These are phyloP conservation scores for Opisthocomus hoazin DNA, from an alignment of 2,113 vertebrate species.

Conservation along the genomic window DNA sequence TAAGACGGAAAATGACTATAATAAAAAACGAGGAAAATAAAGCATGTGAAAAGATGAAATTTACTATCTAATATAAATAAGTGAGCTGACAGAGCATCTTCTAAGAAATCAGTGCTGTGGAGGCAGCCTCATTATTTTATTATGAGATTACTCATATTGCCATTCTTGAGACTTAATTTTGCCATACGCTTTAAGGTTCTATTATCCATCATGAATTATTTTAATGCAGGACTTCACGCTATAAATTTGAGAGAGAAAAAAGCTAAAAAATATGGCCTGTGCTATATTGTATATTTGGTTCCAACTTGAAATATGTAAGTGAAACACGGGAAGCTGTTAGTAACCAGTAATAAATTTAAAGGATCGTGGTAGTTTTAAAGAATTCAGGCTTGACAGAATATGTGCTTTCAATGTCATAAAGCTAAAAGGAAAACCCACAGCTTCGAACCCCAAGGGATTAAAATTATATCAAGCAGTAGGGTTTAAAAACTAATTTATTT, in stretches of 20 bases:
- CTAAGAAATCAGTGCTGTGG: not conserved
- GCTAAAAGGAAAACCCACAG: not conserved
- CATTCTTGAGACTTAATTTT: slow-evolving; percentile 35
- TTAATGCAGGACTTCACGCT: not conserved
- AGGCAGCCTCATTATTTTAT: not conserved
- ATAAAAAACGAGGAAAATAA: not conserved
- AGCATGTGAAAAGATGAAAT: not conserved
- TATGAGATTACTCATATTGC: not conserved
- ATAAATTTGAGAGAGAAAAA: slow-evolving; percentile 1
- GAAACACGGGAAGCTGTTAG: not conserved
- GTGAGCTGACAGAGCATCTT: not conserved
- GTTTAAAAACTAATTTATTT: not conserved
- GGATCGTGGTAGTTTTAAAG: not conserved
- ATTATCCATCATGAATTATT: slow-evolving; percentile 10
- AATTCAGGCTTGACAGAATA: not conserved
- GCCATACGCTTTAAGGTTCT: not conserved
- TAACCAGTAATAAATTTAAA: not conserved
- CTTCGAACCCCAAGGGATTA: not conserved
- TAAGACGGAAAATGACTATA: not conserved
- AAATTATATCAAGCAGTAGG: not conserved
- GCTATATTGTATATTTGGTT: not conserved
- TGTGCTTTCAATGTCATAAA: not conserved
- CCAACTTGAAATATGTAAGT: not conserved
- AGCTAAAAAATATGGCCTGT: not conserved
- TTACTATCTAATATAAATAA: slow-evolving; percentile 10